phyloP scores from a whole-genome alignment of 2,113 vertebrate genomes.

The Gorilla gorilla region DNA sequence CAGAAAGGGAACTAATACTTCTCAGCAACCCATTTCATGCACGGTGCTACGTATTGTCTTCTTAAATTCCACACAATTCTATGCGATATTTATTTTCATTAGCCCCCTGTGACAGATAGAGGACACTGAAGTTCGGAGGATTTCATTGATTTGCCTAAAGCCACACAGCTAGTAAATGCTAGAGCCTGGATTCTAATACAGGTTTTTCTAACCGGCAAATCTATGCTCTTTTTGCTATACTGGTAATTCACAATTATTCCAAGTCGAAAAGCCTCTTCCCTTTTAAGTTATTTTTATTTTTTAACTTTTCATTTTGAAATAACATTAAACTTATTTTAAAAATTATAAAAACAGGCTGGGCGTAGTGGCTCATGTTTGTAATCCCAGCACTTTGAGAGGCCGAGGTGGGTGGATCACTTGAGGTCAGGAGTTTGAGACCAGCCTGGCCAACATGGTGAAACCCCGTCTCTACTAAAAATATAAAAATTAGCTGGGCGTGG shows the following conservation, averaged over 20 bases:
- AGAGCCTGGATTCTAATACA: background rate
- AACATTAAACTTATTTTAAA: background rate
- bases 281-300: slow-evolving; percentile 56
- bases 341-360: no score
- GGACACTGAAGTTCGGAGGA: background rate
- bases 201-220: background rate
- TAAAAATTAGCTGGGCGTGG: no score
- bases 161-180: background rate
- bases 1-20: background rate
- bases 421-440: no score
- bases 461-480: no score
- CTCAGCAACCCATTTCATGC: background rate
- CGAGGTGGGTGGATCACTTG: no score
- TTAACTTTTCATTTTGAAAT: slow-evolving; percentile 20
- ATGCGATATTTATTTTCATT: background rate
- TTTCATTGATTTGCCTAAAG: background rate
- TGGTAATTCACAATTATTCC: background rate
- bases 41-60: background rate
- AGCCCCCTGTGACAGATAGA: background rate
- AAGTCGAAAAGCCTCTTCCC: background rate
- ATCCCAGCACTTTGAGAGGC: no score
- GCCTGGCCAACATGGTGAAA: no score
- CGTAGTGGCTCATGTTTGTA: no score
- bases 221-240: background rate
- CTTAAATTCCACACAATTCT: background rate